phyloP scores from a whole-genome alignment of 2,888 invertebrate species.

The Bhutanitis thaidina region DNA sequence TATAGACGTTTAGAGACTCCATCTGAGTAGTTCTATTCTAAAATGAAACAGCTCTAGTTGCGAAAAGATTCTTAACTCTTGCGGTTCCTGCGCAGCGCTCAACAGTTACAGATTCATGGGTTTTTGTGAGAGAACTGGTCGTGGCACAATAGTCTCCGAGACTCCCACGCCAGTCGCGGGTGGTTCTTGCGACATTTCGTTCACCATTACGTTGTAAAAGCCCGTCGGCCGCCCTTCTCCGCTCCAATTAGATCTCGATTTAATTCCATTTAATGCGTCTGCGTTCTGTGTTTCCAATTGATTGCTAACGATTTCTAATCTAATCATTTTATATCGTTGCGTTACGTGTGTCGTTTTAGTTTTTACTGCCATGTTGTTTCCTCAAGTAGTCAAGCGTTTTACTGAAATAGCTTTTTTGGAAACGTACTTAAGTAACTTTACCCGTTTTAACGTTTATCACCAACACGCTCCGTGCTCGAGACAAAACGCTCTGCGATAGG shows the following conservation, averaged over 20 bases:
- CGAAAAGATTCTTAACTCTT: slow-evolving; percentile 48
- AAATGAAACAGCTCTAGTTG: slow-evolving; percentile 25
- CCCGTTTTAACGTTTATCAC: too few species aligned
- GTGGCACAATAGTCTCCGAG: slow-evolving; percentile 49
- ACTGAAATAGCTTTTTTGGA: too few species aligned
- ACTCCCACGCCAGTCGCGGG: slow-evolving; percentile 66
- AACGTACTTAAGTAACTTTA: too few species aligned
- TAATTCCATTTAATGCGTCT: slow-evolving; percentile 32
- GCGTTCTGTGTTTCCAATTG: not conserved
- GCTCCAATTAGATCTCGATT: slow-evolving; percentile 27
- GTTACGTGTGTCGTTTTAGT: not conserved
- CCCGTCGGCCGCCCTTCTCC: slow-evolving; percentile 19
- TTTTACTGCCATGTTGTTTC: too few species aligned
- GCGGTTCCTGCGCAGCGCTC: slow-evolving; percentile 56
- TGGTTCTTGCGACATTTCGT: slow-evolving; percentile 64
- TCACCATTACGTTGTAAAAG: slow-evolving; percentile 12
- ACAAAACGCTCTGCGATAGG: too few species aligned
- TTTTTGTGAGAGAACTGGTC: slow-evolving; percentile 62
- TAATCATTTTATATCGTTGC: not conserved
- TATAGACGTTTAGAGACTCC: not conserved
- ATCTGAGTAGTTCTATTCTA: not conserved
- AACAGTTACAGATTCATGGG: slow-evolving; percentile 53
- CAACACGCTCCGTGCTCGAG: too few species aligned
- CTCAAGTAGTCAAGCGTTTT: too few species aligned
- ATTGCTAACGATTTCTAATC: not conserved